Conservation (phyloP, 2,888 invertebrate genomes). For the Synergus gifuensis region DNA sequence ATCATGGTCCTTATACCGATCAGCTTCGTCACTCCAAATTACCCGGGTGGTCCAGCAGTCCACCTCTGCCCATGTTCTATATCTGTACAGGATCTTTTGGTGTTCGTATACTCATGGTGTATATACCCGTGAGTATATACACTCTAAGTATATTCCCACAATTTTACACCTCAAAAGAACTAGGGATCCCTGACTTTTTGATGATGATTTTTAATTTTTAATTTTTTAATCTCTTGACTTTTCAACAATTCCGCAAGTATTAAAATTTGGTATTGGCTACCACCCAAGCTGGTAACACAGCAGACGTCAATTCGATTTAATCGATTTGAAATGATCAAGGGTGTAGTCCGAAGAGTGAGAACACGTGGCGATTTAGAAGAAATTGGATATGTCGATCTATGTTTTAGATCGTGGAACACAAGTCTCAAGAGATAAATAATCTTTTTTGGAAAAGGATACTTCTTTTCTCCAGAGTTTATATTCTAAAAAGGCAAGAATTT, state of each 20-base stretch:
- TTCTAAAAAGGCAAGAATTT: no score
- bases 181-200: not conserved
- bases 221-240: no score
- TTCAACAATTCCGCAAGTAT: slow-evolving; percentile 31
- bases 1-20: slow-evolving; percentile 37
- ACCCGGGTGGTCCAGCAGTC: slow-evolving; percentile 40
- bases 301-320: slow-evolving; percentile 32
- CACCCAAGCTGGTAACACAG: slow-evolving; percentile 34
- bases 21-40: slow-evolving; percentile 39
- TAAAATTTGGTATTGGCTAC: slow-evolving; percentile 19
- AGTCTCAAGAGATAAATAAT: slow-evolving; percentile 2
- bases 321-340: slow-evolving; percentile 32
- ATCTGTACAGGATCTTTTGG: slow-evolving; percentile 34
- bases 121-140: not conserved
- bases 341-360: slow-evolving; percentile 26
- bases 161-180: slow-evolving; percentile 1
- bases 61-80: slow-evolving; percentile 17
- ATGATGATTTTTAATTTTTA: no score
- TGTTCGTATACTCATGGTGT: not conserved
- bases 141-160: not conserved
- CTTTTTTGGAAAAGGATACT: not conserved
- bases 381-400: slow-evolving; percentile 28
- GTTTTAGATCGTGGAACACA: not conserved
- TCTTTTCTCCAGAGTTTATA: not conserved
- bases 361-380: slow-evolving; percentile 31